Conservation (phyloP, 2,113 vertebrate species). For the Mormyrus iriodes region DNA sequence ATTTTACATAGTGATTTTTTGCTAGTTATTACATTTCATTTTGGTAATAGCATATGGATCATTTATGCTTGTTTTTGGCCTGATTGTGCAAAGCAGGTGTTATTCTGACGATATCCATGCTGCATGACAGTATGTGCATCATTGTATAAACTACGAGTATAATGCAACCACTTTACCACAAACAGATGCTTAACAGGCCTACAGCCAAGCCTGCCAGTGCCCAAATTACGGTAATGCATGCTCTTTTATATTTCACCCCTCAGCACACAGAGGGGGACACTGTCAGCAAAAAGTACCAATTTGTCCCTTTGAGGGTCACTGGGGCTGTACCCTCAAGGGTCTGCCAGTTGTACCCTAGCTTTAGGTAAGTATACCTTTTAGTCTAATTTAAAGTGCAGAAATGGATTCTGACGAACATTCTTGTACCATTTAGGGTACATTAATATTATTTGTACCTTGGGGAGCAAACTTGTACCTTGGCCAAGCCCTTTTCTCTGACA, state of each 20-base stretch:
- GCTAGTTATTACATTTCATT: slow-evolving; percentile 11
- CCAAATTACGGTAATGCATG: neutral
- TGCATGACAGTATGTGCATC: neutral
- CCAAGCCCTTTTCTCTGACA: neutral
- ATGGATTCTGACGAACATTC: too few relatives aligned
- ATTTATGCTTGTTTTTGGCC: neutral
- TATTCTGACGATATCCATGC: neutral
- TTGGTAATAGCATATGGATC: neutral
- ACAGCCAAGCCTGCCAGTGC: neutral
- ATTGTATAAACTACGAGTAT: neutral
- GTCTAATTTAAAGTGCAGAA: neutral
- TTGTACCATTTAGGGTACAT: neutral
- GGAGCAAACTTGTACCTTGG: neutral
- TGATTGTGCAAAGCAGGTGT: neutral
- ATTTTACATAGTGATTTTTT: slow-evolving; percentile 15
- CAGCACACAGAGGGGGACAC: neutral
- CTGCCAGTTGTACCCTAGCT: neutral
- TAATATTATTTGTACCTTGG: neutral
- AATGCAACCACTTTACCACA: neutral
- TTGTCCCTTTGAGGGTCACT: neutral
- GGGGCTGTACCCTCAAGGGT: neutral
- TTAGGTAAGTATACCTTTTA: neutral
- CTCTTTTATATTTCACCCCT: neutral
- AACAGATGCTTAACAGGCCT: slow-evolving; percentile 22
- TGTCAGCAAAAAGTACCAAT: neutral